These are phyloP conservation scores for Dromiciops gliroides DNA, from an alignment of 2,113 vertebrate genomes.

Conservation along the genomic window DNA sequence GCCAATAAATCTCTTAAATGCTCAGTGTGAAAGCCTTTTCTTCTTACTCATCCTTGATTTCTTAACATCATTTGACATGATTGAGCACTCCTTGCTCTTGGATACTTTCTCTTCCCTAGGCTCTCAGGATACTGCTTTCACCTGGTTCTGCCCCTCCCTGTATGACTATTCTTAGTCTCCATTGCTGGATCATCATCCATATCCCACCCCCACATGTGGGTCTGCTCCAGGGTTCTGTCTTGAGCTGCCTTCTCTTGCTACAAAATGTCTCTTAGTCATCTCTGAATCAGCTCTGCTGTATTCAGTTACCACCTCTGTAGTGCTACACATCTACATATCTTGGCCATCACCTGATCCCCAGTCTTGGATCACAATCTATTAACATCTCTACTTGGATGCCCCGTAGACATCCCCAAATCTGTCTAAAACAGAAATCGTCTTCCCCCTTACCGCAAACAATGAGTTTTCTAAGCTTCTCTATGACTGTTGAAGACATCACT, in stretches of 20 bases:
- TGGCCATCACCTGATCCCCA: background rate
- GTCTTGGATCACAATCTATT: background rate
- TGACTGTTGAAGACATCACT: background rate
- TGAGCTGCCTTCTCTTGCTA: background rate
- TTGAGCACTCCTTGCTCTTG: background rate
- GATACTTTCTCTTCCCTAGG: background rate
- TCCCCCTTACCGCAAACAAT: background rate
- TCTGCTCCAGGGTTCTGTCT: background rate
- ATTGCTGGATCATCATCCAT: background rate
- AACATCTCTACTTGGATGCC: background rate
- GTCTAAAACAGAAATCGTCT: background rate
- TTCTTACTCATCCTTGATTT: background rate
- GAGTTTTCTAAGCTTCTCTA: background rate
- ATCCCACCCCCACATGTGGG: background rate
- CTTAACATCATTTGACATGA: background rate
- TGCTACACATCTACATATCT: background rate
- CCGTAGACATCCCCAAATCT: background rate
- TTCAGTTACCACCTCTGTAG: background rate
- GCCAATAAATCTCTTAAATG: background rate
- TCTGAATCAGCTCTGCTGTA: background rate
- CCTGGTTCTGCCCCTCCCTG: too few relatives aligned
- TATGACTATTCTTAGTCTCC: too few relatives aligned
- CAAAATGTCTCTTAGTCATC: background rate
- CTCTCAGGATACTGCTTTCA: background rate
- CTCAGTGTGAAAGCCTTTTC: background rate